These are phyloP conservation scores for Hippopotamyrus pictus DNA, from an alignment of 2,797 vertebrate genomes.

Conservation along the genomic window DNA sequence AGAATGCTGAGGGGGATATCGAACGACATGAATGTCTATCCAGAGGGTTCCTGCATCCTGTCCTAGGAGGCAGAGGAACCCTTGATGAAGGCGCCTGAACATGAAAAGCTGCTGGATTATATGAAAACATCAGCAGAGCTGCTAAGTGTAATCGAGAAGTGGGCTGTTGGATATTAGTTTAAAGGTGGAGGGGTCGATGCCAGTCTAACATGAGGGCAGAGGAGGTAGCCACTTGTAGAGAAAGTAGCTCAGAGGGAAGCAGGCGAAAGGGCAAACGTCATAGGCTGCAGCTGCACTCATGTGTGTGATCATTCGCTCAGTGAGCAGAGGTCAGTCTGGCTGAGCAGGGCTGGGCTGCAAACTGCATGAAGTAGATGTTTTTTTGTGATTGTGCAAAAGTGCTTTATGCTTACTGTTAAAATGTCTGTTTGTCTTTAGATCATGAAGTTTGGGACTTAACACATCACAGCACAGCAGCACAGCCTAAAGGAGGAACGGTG, in stretches of 20 bases:
- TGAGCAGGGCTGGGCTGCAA: background rate
- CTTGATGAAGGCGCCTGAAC: background rate
- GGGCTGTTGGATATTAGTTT: background rate
- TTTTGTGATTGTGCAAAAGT: background rate
- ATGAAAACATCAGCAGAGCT: background rate
- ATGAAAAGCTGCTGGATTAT: background rate
- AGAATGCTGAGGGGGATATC: background rate
- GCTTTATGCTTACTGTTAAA: background rate
- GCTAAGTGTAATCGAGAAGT: background rate
- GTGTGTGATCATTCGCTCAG: background rate
- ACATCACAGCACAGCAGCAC: background rate
- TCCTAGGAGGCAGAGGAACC: background rate
- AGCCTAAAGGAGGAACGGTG: background rate
- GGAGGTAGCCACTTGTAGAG: background rate
- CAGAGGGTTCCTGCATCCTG: background rate
- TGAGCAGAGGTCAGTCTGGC: conserved; percentile 10
- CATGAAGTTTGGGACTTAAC: background rate
- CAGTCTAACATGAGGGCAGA: background rate
- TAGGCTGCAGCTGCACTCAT: background rate
- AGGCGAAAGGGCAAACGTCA: background rate
- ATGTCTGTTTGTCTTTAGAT: background rate
- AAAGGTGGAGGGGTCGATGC: background rate
- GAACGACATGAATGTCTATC: background rate
- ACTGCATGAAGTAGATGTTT: background rate
- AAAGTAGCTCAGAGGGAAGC: background rate